Evolutionary conservation across 2,113 vertebrate species (phyloP).

Genomic region (Oreotragus oreotragus): DNA sequence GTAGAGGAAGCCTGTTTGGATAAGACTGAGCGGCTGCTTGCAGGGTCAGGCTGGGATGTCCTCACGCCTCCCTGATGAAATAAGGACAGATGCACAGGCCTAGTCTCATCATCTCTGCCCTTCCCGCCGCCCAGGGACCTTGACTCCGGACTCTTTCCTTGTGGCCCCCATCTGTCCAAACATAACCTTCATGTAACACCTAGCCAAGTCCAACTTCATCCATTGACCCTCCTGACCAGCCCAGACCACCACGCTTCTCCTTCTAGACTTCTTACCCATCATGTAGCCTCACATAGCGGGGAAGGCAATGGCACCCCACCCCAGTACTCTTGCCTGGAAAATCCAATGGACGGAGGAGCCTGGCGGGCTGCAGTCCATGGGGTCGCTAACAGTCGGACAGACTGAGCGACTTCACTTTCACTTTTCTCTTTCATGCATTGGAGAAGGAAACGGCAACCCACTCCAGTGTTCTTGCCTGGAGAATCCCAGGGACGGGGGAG

Average conservation of each 20-base stretch:
- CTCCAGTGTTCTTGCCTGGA: too few relatives aligned
- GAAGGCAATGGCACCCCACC: too few relatives aligned
- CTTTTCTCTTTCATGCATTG: too few relatives aligned
- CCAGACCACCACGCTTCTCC: background rate
- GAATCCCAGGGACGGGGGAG: too few relatives aligned
- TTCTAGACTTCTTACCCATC: background rate
- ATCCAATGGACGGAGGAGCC: too few relatives aligned
- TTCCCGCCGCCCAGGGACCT: rapidly evolving
- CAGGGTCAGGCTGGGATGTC: rapidly evolving
- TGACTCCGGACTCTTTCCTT: rapidly evolving
- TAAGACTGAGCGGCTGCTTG: background rate
- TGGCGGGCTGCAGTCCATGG: too few relatives aligned
- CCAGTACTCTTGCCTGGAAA: too few relatives aligned
- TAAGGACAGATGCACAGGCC: rapidly evolving
- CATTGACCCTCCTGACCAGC: rapidly evolving
- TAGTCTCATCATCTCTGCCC: background rate
- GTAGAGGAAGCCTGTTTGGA: rapidly evolving
- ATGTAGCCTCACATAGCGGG: rapidly evolving
- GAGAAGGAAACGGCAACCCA: too few relatives aligned
- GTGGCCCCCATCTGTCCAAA: background rate
- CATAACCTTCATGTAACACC: rapidly evolving
- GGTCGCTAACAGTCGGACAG: too few relatives aligned
- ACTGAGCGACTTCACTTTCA: too few relatives aligned
- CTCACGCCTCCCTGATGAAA: background rate
- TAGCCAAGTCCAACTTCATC: background rate